Base-by-base conservation (phyloP, 2,888 invertebrate species). In the Heliconius sara region DNA sequence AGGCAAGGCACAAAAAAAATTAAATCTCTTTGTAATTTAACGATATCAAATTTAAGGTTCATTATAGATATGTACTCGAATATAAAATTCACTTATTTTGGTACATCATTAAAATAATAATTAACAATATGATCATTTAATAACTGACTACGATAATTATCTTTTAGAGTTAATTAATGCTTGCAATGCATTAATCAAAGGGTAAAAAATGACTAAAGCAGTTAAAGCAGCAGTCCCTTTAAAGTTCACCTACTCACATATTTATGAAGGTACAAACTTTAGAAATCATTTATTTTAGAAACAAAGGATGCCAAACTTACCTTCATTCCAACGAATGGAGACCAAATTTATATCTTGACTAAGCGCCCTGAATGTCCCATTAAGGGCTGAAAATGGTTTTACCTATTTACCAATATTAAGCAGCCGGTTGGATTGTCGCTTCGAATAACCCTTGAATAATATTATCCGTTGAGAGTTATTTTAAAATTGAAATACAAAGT, bases 211-310 rank as follows among this genome's bases (percentile, higher is more conserved):
- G 34, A 60, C 27, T 27, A 27, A 27, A 27, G 27, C 27, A 27
- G 27, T 27, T 27, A 22, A 52, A 52, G 52, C 7, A 52, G 9
- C 6, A 60, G 57, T 73, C 34, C 72, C 57, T 73, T 60, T 34
- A 34, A 34, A 73, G 19, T 10, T 72, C n/a, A 52, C 52, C 30
- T 27, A 79, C 63, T 79, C 43, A 79, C 78, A 75, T 75, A 63
- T 79, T 79, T 79, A 71, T 71, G 70, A 65, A 71, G 70, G 70
- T 76, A 71, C 65, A 43, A 65, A 76, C 76, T 68, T 27, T 63
- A 67, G 47, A 75, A 75, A 43, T 75, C 75, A 75, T 75, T 75
- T 75, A 75, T 27, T 65, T 75, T 47, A 63, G 52, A 65, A 75
- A 75, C 75, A 75, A 75, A 75, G 75, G 43, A 65, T 60, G 39